These are phyloP conservation scores for Bolborhynchus lineola DNA, from an alignment of 2,113 vertebrate species.

Conservation along the genomic window DNA sequence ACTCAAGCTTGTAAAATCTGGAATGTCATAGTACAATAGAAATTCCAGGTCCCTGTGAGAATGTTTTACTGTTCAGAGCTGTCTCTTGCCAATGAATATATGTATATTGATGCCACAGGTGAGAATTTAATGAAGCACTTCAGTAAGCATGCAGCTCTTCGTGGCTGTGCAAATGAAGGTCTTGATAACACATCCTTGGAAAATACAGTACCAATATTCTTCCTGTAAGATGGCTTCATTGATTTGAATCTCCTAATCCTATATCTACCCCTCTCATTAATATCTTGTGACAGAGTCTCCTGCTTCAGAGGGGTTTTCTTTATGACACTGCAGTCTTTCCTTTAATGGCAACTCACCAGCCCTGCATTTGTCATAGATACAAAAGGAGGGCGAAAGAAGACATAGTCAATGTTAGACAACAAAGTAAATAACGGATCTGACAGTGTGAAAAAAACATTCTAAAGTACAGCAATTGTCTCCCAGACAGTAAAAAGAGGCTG, in stretches of 20 bases:
- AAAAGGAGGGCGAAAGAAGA: neutral
- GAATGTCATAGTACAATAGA: neutral
- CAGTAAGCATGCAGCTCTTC: neutral
- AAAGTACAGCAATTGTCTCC: neutral
- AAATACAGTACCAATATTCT: neutral
- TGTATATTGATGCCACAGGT: neutral
- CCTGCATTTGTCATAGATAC: neutral
- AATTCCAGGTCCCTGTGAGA: neutral
- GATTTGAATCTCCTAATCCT: neutral
- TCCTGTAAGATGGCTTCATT: neutral
- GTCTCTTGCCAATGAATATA: neutral
- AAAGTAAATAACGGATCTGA: neutral
- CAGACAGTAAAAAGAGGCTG: neutral
- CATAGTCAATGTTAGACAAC: neutral
- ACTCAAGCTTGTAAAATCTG: neutral
- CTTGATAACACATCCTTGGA: neutral
- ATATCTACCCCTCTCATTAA: neutral
- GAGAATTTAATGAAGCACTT: neutral
- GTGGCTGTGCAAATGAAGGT: neutral
- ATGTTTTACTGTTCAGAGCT: neutral
- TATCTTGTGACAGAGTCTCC: neutral
- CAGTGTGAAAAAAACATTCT: neutral
- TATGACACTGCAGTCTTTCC: neutral
- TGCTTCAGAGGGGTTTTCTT: neutral
- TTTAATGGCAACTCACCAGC: neutral